A percentile compares a stretch with the other conserved stretches of the same genome.
phyloP scores from a whole-genome alignment of 2,113 vertebrate species.

The Fukomys damarensis region DNA sequence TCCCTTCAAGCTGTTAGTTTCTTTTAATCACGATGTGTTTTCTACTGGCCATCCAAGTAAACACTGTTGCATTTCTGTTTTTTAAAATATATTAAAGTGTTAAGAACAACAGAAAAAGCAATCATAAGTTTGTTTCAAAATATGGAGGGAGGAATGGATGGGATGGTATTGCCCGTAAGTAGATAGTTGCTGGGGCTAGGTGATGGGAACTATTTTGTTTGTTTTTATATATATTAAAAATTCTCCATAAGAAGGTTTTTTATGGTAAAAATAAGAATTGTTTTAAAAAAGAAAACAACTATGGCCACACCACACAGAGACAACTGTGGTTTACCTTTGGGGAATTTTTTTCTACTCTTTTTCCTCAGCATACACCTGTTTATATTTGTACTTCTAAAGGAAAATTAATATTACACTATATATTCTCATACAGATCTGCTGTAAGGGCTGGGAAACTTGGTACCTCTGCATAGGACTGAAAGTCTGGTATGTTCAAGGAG shows the following conservation, averaged over 20 bases:
- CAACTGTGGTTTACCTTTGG: not conserved
- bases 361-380: not conserved
- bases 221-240: not conserved
- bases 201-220: not conserved
- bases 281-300: not conserved
- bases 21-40: constrained; percentile 5
- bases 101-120: constrained; percentile 42
- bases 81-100: not conserved
- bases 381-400: not conserved
- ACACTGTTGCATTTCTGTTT: not conserved
- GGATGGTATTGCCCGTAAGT: not conserved
- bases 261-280: not conserved
- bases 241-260: not conserved
- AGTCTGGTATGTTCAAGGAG: not conserved
- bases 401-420: not conserved
- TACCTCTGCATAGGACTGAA: not conserved
- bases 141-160: not conserved
- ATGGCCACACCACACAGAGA: not conserved
- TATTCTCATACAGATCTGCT: not conserved
- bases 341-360: not conserved
- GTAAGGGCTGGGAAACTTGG: not conserved
- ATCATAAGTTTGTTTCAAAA: constrained; percentile 23
- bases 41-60: not conserved
- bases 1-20: not conserved
- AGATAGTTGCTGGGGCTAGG: not conserved